Evolutionary conservation across 2,113 vertebrate genomes (phyloP), one percentile per base, ranked within the genome.

Genomic region (Natator depressus): DNA sequence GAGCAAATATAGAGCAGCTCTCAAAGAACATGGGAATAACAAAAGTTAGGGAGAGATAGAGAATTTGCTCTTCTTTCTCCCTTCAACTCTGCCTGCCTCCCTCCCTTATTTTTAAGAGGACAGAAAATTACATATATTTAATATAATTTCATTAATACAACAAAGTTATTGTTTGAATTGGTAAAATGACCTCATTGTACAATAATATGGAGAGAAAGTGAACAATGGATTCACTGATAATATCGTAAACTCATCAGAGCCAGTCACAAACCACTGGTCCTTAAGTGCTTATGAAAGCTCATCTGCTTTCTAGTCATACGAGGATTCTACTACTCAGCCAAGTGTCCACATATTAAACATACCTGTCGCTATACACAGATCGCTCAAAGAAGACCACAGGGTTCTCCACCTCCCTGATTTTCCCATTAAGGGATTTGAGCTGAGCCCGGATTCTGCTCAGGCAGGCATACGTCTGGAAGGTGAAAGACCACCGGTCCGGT

Each of bases 361-460:
- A 99, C 99, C 99, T 99, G 98, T 99, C 99, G 2, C 99, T 99
- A 97, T 99, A 99, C 82, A 99, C 98, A 4, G 99, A 99, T 5
- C 99, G 97, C 91, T 99, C 99, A 0, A 99, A 99, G 98, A 99
- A 99, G 91, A 99, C 96, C n/a, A 99, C 99, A 0, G 99, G 99
- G 1, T 99, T 96, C 92, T 98, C 98, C 0, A 97, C 98, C 14
- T 99, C 97, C 25, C n/a, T 90, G 10, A 99, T 97, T 49, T 98
- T 99, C 80, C 98, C 98, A 0, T 97, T 97, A 53, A 99, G 97
- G 38, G 97, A 96, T 0, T 59, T 82, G 19, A 99, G 99, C 97
- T 99, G 99, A 1, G 99, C 98, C 0, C 99, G 98, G 62, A 99
- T 98, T 10, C 99, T 98, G 98, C 99, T 99, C 96, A 99, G 98